Evolutionary conservation across 1,140 invertebrate genomes (phyloP).

Genomic region (Doryteuthis pealeii): DNA sequence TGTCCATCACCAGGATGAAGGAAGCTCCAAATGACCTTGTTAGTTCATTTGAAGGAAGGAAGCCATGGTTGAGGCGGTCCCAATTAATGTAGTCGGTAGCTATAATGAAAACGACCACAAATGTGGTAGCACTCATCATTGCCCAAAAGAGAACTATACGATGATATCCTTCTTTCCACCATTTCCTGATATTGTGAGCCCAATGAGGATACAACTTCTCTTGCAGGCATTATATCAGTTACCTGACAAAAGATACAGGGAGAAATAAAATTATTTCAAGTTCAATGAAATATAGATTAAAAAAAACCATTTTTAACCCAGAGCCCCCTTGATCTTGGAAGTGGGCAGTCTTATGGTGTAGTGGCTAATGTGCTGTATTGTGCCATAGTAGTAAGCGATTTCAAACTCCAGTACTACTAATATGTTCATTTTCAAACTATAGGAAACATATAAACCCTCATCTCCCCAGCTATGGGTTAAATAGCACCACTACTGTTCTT

Average conservation of each 20-base stretch:
- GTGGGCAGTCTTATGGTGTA: too few relatives aligned
- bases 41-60: constrained; percentile 64
- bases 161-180: constrained; percentile 60
- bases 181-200: constrained; percentile 56
- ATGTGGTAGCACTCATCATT: constrained; percentile 58
- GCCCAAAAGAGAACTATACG: constrained; percentile 66
- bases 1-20: constrained; percentile 66
- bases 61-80: constrained; percentile 64
- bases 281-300: too few relatives aligned
- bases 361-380: too few relatives aligned
- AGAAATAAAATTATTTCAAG: too few relatives aligned
- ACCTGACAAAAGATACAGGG: constrained; percentile 52
- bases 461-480: too few relatives aligned
- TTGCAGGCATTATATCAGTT: constrained; percentile 67
- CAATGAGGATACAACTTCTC: constrained; percentile 65
- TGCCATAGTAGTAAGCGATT: too few relatives aligned
- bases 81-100: constrained; percentile 64
- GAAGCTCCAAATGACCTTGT: constrained; percentile 65
- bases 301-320: too few relatives aligned
- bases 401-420: too few relatives aligned
- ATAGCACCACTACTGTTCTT: too few relatives aligned
- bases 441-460: too few relatives aligned
- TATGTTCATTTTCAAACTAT: too few relatives aligned
- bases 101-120: constrained; percentile 64
- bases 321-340: too few relatives aligned